These are phyloP conservation scores for Pseudochirops cupreus DNA, from an alignment of 2,797 vertebrate genomes.

Conservation along the genomic window DNA sequence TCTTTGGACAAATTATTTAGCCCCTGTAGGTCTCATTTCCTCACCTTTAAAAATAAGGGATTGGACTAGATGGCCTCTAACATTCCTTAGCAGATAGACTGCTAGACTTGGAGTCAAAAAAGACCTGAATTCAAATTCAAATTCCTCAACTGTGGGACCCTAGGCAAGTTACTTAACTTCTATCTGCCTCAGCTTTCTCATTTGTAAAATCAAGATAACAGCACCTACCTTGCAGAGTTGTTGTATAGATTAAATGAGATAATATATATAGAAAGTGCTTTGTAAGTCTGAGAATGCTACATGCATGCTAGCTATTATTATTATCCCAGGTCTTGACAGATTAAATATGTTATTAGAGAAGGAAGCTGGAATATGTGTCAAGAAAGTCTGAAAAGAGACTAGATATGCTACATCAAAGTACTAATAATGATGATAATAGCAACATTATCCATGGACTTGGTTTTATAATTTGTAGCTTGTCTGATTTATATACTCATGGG, in stretches of 20 bases:
- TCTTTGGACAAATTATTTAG: not conserved
- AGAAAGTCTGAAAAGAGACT: not conserved
- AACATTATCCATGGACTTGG: not conserved
- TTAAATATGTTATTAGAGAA: not conserved
- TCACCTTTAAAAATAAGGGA: not conserved
- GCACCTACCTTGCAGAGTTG: not conserved
- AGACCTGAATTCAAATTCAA: not conserved
- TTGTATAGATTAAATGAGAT: not conserved
- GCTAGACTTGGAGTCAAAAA: not conserved
- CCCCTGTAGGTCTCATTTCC: not conserved
- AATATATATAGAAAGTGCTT: not conserved
- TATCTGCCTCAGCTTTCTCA: not conserved
- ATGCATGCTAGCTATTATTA: not conserved
- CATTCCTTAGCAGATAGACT: not conserved
- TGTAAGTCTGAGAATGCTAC: not conserved
- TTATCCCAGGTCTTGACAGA: not conserved
- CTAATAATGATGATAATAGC: not conserved
- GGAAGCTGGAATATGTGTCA: not conserved
- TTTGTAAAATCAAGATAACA: not conserved
- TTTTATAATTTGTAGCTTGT: not conserved
- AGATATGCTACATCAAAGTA: not conserved
- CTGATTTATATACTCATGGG: not conserved
- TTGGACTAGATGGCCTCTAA: not conserved
- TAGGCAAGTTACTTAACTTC: not conserved
- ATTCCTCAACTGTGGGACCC: not conserved